Evolutionary conservation across 2,797 vertebrate species (phyloP), one percentile per base, ranked within the genome.

Genomic region (Etheostoma nigrum): DNA sequence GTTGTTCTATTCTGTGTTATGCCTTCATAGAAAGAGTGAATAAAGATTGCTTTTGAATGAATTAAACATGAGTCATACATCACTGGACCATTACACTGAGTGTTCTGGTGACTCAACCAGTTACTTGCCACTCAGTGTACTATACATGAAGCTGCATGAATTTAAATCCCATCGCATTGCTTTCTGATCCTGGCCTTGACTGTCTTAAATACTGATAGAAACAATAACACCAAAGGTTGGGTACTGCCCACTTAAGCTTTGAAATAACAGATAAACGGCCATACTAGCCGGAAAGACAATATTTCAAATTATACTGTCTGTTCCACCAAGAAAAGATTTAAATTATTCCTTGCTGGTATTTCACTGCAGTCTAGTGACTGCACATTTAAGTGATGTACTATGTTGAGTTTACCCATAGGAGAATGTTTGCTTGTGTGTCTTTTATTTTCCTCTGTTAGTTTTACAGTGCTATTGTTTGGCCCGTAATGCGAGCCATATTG

Each of bases 11-110:
- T 92, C 78, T 64, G 82, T 73, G 82, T 86, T 86, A 81, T 78
- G 71, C 87, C 90, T 91, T 92, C 84, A 86, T 86, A 90, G 88
- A 89, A 89, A 76, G 78, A 92, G 82, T 84, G 92, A 89, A 86
- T 90, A 93, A 92, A 94, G 85, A 90, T 91, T 89, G 88, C 85
- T 84, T 88, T 65, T 57, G 76, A 81, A 91, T 91, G 85, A 93
- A 94, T 93, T 85, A 95, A 95, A 95, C 93, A 95, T 95, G 89
- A 94, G 88, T 84, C 74, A 81, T 86, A 91, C 84, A 76, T 93
- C 89, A 88, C 18, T 86, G 86, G 86, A 91, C 88, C 90, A 90
- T 94, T 91, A 93, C 88, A 89, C 73, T 88, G 90, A 92, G 90
- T 91, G 90, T 93, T 91, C 85, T 76, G 85, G 84, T 79, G 85